A percentile compares a stretch with the other conserved stretches of the same genome.
phyloP scores from a whole-genome alignment of 2,113 vertebrate genomes.

The Dipodomys stephensi region DNA sequence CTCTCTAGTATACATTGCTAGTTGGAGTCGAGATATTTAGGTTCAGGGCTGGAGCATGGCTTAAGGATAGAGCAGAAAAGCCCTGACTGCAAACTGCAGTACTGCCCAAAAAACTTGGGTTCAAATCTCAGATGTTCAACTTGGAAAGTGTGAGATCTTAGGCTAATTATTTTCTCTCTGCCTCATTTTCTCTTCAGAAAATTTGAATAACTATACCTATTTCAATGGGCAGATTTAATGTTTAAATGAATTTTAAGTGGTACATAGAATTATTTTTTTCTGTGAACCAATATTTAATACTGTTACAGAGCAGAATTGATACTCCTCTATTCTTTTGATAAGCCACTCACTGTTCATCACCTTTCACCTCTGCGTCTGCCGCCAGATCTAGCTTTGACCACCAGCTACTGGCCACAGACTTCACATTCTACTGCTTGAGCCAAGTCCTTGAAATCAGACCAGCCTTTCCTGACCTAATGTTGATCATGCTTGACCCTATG shows the following conservation, averaged over 20 bases:
- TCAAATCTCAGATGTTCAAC: background rate
- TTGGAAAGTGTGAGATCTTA: background rate
- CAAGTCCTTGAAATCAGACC: slow-evolving; percentile 13
- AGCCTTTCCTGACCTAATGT: background rate
- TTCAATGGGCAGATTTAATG: background rate
- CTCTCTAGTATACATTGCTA: no score
- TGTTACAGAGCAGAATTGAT: background rate
- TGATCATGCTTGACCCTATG: background rate
- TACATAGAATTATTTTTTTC: background rate
- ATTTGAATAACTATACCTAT: background rate
- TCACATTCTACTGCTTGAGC: background rate
- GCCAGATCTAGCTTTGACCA: background rate
- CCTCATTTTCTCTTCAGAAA: slow-evolving; percentile 43
- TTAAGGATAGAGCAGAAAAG: no score
- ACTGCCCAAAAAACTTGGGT: background rate
- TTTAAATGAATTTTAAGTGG: slow-evolving; percentile 16
- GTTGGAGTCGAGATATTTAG: no score
- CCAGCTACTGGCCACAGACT: background rate
- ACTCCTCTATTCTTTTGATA: background rate
- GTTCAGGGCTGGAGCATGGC: no score
- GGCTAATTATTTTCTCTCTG: background rate
- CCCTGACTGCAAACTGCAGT: no score
- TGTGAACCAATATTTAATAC: background rate
- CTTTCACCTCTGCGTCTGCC: background rate
- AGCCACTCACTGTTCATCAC: background rate